These are phyloP conservation scores for Magallana nippona DNA, from an alignment of 2,888 invertebrate genomes.

Conservation along the genomic window DNA sequence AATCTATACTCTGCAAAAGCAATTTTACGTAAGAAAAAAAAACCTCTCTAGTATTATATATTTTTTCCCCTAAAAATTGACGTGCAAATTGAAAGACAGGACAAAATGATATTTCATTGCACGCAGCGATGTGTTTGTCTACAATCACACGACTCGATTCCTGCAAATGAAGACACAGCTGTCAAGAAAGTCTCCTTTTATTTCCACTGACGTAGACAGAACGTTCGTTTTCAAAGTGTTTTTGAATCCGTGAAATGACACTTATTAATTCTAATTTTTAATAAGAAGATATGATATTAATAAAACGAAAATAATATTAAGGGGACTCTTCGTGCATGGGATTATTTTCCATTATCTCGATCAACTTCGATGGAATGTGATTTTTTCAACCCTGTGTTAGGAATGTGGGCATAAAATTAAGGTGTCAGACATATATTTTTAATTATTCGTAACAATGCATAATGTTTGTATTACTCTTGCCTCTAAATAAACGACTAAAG, in stretches of 20 bases:
- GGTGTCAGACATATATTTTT: conserved; percentile 7
- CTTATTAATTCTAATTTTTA: neutral
- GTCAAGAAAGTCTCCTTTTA: too few relatives aligned
- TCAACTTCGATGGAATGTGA: neutral
- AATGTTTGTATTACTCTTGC: neutral
- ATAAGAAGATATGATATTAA: neutral
- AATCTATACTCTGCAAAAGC: too few relatives aligned
- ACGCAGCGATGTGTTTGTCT: too few relatives aligned
- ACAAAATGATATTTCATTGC: too few relatives aligned
- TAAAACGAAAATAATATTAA: neutral
- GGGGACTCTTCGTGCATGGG: neutral
- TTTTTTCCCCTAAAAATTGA: too few relatives aligned
- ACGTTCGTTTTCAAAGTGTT: too few relatives aligned
- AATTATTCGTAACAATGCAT: neutral
- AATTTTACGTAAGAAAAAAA: too few relatives aligned
- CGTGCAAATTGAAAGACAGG: too few relatives aligned
- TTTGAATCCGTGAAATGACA: neutral
- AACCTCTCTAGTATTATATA: too few relatives aligned
- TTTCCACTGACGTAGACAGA: too few relatives aligned
- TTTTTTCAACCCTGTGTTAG: neutral
- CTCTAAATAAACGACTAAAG: neutral
- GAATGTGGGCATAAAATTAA: conserved; percentile 9
- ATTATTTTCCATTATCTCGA: neutral
- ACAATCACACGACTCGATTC: too few relatives aligned
- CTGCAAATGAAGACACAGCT: too few relatives aligned